A percentile compares a stretch with the other conserved stretches of the same genome.
Conservation (phyloP, 2,888 invertebrate species). For the Micoletzkya japonica region DNA sequence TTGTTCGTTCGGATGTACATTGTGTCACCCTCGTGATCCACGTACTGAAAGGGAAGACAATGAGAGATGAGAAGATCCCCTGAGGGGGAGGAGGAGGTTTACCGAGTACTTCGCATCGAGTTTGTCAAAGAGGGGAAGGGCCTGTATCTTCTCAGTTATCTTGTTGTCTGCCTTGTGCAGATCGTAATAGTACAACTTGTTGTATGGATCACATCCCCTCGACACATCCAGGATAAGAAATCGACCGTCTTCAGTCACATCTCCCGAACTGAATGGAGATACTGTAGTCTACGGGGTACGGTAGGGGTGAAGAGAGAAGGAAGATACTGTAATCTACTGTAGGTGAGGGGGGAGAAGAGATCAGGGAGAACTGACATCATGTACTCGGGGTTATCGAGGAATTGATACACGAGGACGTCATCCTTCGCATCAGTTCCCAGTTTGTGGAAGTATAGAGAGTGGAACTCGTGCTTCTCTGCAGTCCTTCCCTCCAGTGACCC, state of each 20-base stretch:
- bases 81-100: conserved; percentile 32
- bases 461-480: conserved; percentile 82
- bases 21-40: conserved; percentile 80
- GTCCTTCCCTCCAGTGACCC: conserved; percentile 82
- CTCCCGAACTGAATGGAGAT: conserved; percentile 74
- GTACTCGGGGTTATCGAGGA: conserved; percentile 85
- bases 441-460: conserved; percentile 89
- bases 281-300: no score
- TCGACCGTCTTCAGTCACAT: conserved; percentile 86
- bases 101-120: conserved; percentile 93
- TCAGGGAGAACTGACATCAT: conserved; percentile 78
- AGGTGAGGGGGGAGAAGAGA: no score
- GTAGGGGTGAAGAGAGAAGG: no score
- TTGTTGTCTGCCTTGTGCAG: conserved; percentile 68
- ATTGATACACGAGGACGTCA: conserved; percentile 85
- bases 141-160: conserved; percentile 71
- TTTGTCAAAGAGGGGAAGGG: conserved; percentile 82
- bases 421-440: conserved; percentile 82
- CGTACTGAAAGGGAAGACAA: conserved; percentile 73
- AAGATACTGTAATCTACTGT: no score
- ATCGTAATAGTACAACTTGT: conserved; percentile 72
- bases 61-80: no score
- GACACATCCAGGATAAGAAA: conserved; percentile 83
- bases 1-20: conserved; percentile 89
- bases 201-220: conserved; percentile 85